Percentiles rank a stretch among this genome's conserved stretches.
These are phyloP conservation scores for Sakesphorus luctuosus DNA, from an alignment of 2,113 vertebrate genomes.

Conservation along the genomic window DNA sequence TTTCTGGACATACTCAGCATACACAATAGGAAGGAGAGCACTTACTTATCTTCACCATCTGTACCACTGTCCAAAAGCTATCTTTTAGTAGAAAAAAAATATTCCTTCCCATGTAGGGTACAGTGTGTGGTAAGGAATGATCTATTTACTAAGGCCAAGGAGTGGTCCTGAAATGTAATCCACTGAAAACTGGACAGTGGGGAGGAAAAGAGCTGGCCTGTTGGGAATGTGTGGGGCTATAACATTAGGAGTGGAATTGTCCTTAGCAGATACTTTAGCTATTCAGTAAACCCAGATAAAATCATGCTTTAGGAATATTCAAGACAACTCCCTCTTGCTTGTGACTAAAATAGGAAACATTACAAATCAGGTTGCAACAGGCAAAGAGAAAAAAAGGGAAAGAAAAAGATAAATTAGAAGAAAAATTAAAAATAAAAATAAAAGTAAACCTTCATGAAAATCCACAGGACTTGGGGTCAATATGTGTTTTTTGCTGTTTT, in stretches of 20 bases:
- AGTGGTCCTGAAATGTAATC: not conserved
- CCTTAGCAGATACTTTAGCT: not conserved
- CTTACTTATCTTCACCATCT: not conserved
- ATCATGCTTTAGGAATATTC: not conserved
- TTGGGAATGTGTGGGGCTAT: not conserved
- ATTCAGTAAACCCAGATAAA: not conserved
- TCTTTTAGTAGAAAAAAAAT: not conserved
- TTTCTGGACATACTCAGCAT: not conserved
- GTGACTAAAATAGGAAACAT: not conserved
- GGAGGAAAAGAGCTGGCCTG: not conserved
- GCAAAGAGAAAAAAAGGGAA: not conserved
- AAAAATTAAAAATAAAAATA: not conserved
- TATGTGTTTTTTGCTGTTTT: not conserved
- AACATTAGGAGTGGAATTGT: not conserved
- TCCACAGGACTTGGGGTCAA: not conserved
- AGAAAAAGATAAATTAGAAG: not conserved
- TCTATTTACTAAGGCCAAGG: not conserved
- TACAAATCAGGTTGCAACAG: not conserved
- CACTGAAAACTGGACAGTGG: not conserved
- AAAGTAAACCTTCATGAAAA: not conserved
- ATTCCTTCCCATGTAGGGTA: not conserved
- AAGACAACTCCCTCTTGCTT: slow-evolving; percentile 12
- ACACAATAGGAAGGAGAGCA: not conserved
- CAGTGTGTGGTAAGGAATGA: not conserved
- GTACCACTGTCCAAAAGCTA: not conserved